These are phyloP conservation scores for Xiphophorus birchmanni DNA, from an alignment of 2,797 vertebrate species.

Conservation along the genomic window DNA sequence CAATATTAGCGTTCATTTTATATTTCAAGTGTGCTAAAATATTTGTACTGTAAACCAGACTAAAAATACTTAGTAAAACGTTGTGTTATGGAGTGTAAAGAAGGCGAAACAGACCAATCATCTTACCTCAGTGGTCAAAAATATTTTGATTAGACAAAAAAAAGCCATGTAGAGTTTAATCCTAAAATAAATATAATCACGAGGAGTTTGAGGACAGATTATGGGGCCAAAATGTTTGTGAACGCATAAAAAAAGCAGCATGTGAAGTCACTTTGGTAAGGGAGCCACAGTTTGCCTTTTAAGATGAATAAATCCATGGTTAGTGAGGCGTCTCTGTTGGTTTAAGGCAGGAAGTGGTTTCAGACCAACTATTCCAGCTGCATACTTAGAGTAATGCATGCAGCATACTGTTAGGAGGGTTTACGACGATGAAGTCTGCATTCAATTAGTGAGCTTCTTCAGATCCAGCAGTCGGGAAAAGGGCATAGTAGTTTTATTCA, in stretches of 20 bases:
- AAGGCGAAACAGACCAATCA: neutral
- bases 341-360: conserved; percentile 63
- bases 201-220: conserved; percentile 17
- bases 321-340: conserved; percentile 27
- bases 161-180: neutral
- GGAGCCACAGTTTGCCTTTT: conserved; percentile 16
- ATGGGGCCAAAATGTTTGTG: neutral
- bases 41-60: neutral
- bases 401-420: conserved; percentile 10
- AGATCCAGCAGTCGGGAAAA: neutral
- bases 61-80: neutral
- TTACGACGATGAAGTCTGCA: neutral
- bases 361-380: conserved; percentile 22
- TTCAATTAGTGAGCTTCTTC: neutral
- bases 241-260: conserved; percentile 31
- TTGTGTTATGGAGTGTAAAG: neutral
- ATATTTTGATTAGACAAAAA: conserved; percentile 6
- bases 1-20: neutral
- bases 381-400: conserved; percentile 22
- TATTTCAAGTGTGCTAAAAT: neutral
- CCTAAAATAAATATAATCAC: conserved; percentile 12
- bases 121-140: neutral
- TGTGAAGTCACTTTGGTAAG: conserved; percentile 51
- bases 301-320: conserved; percentile 11
- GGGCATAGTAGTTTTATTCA: neutral